These are phyloP conservation scores for Coracopsis vasa DNA, from an alignment of 2,113 vertebrate genomes.

Conservation along the genomic window DNA sequence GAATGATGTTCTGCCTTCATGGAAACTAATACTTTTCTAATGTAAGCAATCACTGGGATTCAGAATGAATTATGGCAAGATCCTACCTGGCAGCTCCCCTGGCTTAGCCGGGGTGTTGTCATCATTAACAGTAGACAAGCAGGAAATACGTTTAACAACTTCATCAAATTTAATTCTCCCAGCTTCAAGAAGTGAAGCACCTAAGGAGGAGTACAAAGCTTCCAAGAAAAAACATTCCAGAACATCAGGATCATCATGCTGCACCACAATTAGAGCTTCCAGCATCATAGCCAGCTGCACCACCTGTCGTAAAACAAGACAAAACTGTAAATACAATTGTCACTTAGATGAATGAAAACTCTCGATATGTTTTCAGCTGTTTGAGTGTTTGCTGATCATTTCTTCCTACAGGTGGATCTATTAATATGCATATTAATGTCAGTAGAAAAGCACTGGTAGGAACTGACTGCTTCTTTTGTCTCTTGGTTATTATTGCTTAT, in stretches of 20 bases:
- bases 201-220: slow-evolving; percentile 91
- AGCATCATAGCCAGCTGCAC: slow-evolving; percentile 86
- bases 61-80: not conserved
- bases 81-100: slow-evolving; percentile 89
- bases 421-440: not conserved
- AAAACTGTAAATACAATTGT: not conserved
- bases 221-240: slow-evolving; percentile 92
- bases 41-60: not conserved
- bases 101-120: slow-evolving; percentile 78
- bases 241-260: slow-evolving; percentile 68
- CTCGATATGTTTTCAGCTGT: not conserved
- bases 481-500: not conserved
- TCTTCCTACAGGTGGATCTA: not conserved
- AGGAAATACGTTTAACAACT: slow-evolving; percentile 81
- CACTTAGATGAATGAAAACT: not conserved
- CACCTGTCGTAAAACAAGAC: slow-evolving; percentile 72
- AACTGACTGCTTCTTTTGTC: not conserved
- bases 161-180: slow-evolving; percentile 86
- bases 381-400: not conserved
- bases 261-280: slow-evolving; percentile 78
- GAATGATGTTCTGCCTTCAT: not conserved
- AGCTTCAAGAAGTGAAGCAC: slow-evolving; percentile 81
- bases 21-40: not conserved
- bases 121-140: slow-evolving; percentile 68
- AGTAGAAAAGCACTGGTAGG: not conserved